Percentiles rank a stretch among this genome's conserved stretches.
These are phyloP conservation scores for Antennarius striatus DNA, from an alignment of 2,113 vertebrate genomes.

Conservation along the genomic window DNA sequence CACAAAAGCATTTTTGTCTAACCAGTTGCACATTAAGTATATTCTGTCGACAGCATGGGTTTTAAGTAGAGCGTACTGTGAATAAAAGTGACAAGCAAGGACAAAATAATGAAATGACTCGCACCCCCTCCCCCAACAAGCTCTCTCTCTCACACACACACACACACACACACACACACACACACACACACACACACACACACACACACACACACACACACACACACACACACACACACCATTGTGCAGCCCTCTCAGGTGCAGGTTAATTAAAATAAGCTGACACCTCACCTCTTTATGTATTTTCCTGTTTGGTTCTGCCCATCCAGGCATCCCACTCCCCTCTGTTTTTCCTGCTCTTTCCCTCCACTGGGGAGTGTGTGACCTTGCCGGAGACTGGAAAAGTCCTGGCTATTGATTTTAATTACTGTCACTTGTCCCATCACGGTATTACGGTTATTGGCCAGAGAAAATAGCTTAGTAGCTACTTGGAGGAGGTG, in stretches of 20 bases:
- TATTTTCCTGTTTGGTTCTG: conserved; percentile 79
- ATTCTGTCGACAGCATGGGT: background rate
- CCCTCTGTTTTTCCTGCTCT: conserved; percentile 44
- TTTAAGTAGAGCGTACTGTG: conserved; percentile 12
- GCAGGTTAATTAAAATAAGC: conserved; percentile 87
- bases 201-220: conserved; percentile 7
- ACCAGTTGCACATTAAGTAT: background rate
- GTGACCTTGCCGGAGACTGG: conserved; percentile 91
- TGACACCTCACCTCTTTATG: conserved; percentile 80
- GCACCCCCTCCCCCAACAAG: conserved; percentile 27
- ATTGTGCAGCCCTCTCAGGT: conserved; percentile 27
- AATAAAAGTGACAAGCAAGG: conserved; percentile 49
- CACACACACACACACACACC: conserved; percentile 5
- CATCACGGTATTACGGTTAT: conserved; percentile 85
- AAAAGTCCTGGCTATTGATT: conserved; percentile 94
- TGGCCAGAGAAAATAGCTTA: conserved; percentile 84
- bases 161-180: conserved; percentile 1
- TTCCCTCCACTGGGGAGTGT: conserved; percentile 66
- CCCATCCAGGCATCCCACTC: conserved; percentile 78
- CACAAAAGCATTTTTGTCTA: background rate
- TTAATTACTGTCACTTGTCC: conserved; percentile 92
- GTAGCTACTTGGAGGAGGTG: conserved; percentile 77
- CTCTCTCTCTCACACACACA: conserved; percentile 8
- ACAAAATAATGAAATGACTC: conserved; percentile 24
- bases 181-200: conserved; percentile 9